A percentile compares a stretch with the other conserved stretches of the same genome.
phyloP scores from a whole-genome alignment of 1,140 invertebrate species.

The Trachymyrmex septentrionalis region DNA sequence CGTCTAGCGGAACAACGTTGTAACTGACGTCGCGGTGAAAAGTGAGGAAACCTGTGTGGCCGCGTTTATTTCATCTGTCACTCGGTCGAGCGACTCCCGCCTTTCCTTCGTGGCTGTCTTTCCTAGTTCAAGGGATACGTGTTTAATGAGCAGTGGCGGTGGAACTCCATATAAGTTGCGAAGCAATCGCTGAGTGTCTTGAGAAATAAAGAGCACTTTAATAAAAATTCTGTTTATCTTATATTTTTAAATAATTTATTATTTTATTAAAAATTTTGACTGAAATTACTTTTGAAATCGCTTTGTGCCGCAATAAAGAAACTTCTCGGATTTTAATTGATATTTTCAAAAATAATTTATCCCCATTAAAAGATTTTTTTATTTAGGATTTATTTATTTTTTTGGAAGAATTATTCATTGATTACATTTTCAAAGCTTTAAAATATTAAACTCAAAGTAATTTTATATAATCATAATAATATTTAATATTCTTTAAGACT shows the following conservation, averaged over 20 bases:
- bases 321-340: not conserved
- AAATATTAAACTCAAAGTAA: constrained; percentile 4
- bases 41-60: constrained; percentile 66
- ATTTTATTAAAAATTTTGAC: not conserved
- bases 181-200: not conserved
- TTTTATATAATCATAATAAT: not conserved
- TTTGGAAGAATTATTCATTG: not conserved
- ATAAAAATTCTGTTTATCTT: not conserved
- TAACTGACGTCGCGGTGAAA: constrained; percentile 74
- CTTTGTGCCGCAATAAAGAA: not conserved
- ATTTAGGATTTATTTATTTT: no score
- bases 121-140: constrained; percentile 29
- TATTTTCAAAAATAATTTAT: constrained; percentile 15
- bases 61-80: constrained; percentile 70
- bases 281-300: not conserved
- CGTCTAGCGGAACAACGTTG: constrained; percentile 73
- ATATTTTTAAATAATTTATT: not conserved
- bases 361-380: not conserved
- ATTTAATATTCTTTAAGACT: not conserved
- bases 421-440: constrained; percentile 14
- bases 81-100: constrained; percentile 24
- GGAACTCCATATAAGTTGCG: not conserved
- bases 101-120: constrained; percentile 58
- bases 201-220: not conserved
- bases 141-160: constrained; percentile 37